Base-by-base conservation (phyloP, 1,140 invertebrate genomes). In the Drosophila nasuta region DNA sequence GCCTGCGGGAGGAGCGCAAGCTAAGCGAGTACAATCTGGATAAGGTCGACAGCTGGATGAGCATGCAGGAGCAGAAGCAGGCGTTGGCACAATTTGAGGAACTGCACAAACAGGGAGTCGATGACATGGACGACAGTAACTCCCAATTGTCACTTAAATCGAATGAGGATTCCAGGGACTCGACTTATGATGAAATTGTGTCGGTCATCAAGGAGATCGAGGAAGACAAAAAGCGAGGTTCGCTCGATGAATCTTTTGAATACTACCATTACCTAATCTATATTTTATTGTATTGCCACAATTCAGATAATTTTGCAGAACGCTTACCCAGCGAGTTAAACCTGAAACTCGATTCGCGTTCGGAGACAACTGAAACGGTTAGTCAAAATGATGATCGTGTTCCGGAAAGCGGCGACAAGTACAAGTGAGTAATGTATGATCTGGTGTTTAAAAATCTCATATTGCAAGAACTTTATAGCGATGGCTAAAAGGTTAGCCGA, bases 1-100 rank as follows among this genome's bases (percentile, higher is more conserved):
- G 75, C 38, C 38, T 92, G 30, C 71, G 91, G 2, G 90, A 92
- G 54, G 89, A 92, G 62, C 79, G 83, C 5, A 92, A 88, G 48
- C 59, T 92, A 1, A 82, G 81, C n/a, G 91, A 92, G 58, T 93
- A 92, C 51, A 91, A 93, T 77, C 52, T 93, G 13, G 92, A 93
- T 51, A 92, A 92, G 69, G 91, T 93, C 28, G 92, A 92, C 54
- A 92, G 87, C 45, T 93, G 92, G 92, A 93, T 93, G 92, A 87
- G 80, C 25, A 88, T 83, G 59, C 86, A 91, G 62, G 80, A 91
- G 35, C 83, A 81, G 30, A 91, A 91, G 65, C 68, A 79, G 73
- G 86, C 57, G n/a, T 56, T 72, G 25, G 60, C 60, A 0, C 76
- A 91, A n/a, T 79, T 78, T 5, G 75, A 79, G 0, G 54, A 80